Conservation (phyloP, 1,140 invertebrate species). For the Drosophila sucinea region DNA sequence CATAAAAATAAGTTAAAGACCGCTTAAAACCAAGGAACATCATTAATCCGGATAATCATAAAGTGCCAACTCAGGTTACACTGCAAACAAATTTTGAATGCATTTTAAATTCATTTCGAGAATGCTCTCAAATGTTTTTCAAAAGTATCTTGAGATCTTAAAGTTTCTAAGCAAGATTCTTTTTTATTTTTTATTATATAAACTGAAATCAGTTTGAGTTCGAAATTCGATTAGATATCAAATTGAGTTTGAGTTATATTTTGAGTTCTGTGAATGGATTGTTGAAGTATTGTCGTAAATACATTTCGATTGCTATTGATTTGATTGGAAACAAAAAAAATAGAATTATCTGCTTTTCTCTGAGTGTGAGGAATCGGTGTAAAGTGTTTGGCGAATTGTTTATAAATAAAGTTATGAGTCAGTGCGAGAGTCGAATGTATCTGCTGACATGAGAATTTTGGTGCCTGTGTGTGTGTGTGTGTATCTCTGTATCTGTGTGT, state of each 20-base stretch:
- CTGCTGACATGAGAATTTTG: slow-evolving; percentile 1
- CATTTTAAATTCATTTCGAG: not conserved
- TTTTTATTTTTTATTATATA: too few relatives aligned
- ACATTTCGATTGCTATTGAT: not conserved
- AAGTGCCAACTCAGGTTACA: not conserved
- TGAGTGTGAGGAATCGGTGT: slow-evolving; percentile 27
- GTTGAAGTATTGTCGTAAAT: not conserved
- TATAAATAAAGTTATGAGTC: slow-evolving; percentile 74
- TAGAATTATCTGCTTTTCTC: slow-evolving; percentile 5
- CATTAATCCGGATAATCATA: not conserved
- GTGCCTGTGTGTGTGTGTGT: slow-evolving; percentile 8
- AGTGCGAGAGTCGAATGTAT: slow-evolving; percentile 26
- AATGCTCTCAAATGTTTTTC: too few relatives aligned
- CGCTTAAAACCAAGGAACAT: not conserved
- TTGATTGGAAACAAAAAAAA: not conserved
- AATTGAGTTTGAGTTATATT: too few relatives aligned
- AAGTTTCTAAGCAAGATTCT: too few relatives aligned
- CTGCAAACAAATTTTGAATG: not conserved
- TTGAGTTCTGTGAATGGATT: too few relatives aligned
- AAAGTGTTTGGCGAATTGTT: slow-evolving; percentile 64
- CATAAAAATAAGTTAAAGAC: slow-evolving; percentile 2
- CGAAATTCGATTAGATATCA: too few relatives aligned
- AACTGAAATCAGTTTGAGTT: too few relatives aligned
- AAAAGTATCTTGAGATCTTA: not conserved
- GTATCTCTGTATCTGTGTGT: slow-evolving; percentile 22